Conservation (phyloP, 2,113 vertebrate species). For the Lepus americanus region DNA sequence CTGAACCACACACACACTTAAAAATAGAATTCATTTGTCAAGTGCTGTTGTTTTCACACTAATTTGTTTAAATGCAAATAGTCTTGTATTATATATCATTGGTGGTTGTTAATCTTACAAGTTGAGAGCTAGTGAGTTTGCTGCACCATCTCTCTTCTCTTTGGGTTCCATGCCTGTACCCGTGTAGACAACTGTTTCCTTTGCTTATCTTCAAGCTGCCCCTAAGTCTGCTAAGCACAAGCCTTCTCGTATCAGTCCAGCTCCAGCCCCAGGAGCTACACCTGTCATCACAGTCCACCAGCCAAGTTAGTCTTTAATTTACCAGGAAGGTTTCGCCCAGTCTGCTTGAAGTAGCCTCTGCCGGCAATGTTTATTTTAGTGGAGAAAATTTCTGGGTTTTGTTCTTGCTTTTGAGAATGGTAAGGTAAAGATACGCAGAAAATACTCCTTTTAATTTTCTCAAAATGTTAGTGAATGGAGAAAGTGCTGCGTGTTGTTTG, state of each 20-base stretch:
- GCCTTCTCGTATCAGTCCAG: not conserved
- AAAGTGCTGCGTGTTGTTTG: not conserved
- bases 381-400: slow-evolving; percentile 30
- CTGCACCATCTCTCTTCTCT: not conserved
- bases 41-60: not conserved
- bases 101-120: not conserved
- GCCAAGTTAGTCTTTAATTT: slow-evolving; percentile 10
- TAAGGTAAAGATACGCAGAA: not conserved
- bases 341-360: not conserved
- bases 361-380: not conserved
- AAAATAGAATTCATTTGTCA: slow-evolving; percentile 53
- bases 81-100: not conserved
- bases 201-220: not conserved
- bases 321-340: not conserved
- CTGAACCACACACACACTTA: slow-evolving; percentile 28
- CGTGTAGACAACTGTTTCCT: not conserved
- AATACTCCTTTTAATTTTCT: not conserved
- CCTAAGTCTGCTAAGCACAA: not conserved
- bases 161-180: not conserved
- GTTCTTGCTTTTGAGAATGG: slow-evolving; percentile 38
- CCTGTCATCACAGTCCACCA: not conserved
- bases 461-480: slow-evolving; percentile 9
- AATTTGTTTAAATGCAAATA: slow-evolving; percentile 49
- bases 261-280: not conserved
- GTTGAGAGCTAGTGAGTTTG: not conserved